Conservation (phyloP, 2,888 invertebrate genomes). For the Pyrocoelia pectoralis region DNA sequence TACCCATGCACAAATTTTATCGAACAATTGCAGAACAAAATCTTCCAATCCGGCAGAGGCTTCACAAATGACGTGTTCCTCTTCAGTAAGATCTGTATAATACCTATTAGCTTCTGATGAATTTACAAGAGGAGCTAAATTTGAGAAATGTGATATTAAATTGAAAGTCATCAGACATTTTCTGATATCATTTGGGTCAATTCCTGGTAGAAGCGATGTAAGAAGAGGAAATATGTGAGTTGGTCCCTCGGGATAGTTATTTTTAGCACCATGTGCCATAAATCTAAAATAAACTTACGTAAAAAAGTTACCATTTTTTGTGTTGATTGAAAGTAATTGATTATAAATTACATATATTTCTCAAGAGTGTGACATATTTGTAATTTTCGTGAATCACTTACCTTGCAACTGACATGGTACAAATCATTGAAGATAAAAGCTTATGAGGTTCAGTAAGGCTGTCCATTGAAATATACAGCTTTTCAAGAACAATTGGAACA, state of each 20-base stretch:
- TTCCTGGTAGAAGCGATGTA: conserved; percentile 82
- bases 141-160: conserved; percentile 78
- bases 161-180: conserved; percentile 81
- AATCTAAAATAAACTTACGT: conserved; percentile 41
- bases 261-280: conserved; percentile 62
- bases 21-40: conserved; percentile 85
- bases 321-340: no score
- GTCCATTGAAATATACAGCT: conserved; percentile 80
- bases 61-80: conserved; percentile 78
- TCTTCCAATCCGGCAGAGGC: conserved; percentile 89
- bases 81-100: conserved; percentile 76
- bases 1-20: conserved; percentile 75
- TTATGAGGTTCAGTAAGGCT: conserved; percentile 90
- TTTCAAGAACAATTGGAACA: conserved; percentile 83
- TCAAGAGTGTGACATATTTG: no score
- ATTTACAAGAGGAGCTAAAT: conserved; percentile 84
- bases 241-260: conserved; percentile 77
- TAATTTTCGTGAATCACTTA: no score
- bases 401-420: conserved; percentile 74
- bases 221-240: conserved; percentile 83
- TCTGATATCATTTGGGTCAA: conserved; percentile 87
- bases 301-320: not conserved
- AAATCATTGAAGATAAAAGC: conserved; percentile 75
- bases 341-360: no score
- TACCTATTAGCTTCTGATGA: conserved; percentile 78